Base-by-base conservation (phyloP, 2,797 vertebrate genomes). In the Aratinga solstitialis region DNA sequence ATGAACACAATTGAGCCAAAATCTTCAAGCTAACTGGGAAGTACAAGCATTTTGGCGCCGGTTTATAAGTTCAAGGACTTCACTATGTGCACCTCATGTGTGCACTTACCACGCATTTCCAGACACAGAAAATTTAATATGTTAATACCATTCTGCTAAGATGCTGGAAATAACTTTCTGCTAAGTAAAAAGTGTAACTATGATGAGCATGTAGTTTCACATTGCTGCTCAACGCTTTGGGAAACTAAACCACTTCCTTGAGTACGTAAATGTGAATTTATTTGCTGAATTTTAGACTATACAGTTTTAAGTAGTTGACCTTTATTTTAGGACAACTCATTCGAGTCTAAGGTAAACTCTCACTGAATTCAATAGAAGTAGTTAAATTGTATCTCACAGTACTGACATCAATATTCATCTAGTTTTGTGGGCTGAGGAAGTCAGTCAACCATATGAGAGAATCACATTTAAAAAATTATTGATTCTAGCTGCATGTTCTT, bases 381-480 rank as follows among this genome's bases (percentile, higher is more conserved):
- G 84, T 80, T 89, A 81, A 90, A 43, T 14, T 72, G 13, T 62
- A 54, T 30, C 38, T 79, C 32, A 59, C n/a, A 78, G 53, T 67
- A 69, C 17, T 79, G 42, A 34, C 34, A 89, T 91, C 36, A 81
- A 72, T 96, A 92, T 85, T 76, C 1, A 77, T 59, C 54, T 89
- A 36, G 85, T 96, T 95, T 80, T 83, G 45, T 61, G 84, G 63
- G 85, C 15, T 69, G 77, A 94, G 43, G 36, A 42, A 84, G 42
- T 74, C 38, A 83, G 48, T 79, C 38, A 87, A 69, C 47, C 61
- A 45, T 81, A 48, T 24, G 82, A 89, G 32, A 94, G 47, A 84
- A 77, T 96, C 79, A 93, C 75, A 89, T 58, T 58, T 87, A 69
- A 84, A 95, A 97, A 82, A 90, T 69, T 78, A 96, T 67, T 73